These are phyloP conservation scores for Pyrocephalus nanus DNA, from an alignment of 2,797 vertebrate genomes.

Conservation along the genomic window DNA sequence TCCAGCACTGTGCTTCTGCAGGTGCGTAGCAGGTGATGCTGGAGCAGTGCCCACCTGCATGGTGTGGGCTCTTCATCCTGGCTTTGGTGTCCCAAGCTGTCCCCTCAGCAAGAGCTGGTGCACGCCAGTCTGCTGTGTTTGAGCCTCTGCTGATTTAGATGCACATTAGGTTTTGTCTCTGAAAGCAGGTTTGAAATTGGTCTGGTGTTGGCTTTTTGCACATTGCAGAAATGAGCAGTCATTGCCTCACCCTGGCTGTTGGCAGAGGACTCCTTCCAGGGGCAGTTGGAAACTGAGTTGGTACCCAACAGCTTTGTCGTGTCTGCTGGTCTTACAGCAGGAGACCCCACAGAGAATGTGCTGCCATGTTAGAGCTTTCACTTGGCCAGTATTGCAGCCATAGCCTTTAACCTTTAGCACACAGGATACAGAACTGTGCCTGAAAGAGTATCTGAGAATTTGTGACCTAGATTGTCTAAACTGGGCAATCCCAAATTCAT, in stretches of 20 bases:
- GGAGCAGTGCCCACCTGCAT: neutral
- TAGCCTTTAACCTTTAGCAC: neutral
- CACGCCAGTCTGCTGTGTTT: neutral
- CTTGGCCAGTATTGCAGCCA: accelerated
- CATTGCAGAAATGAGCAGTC: neutral
- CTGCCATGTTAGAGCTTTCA: neutral
- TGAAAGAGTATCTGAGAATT: neutral
- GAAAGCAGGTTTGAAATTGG: neutral
- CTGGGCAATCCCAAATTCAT: neutral
- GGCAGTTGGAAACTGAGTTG: accelerated
- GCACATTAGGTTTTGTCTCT: neutral
- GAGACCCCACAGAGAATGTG: neutral
- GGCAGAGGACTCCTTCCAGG: neutral
- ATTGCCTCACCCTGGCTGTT: neutral
- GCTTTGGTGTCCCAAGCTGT: accelerated
- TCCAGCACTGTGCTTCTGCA: neutral
- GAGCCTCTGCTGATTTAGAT: neutral
- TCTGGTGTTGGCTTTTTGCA: neutral
- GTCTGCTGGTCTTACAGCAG: neutral
- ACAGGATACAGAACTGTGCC: neutral
- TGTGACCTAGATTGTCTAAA: neutral
- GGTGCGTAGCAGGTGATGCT: neutral
- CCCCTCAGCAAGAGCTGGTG: neutral
- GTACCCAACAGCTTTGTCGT: neutral
- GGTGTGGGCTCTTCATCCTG: neutral